phyloP scores from a whole-genome alignment of 1,140 invertebrate genomes.

The Propsilocerus akamusi region DNA sequence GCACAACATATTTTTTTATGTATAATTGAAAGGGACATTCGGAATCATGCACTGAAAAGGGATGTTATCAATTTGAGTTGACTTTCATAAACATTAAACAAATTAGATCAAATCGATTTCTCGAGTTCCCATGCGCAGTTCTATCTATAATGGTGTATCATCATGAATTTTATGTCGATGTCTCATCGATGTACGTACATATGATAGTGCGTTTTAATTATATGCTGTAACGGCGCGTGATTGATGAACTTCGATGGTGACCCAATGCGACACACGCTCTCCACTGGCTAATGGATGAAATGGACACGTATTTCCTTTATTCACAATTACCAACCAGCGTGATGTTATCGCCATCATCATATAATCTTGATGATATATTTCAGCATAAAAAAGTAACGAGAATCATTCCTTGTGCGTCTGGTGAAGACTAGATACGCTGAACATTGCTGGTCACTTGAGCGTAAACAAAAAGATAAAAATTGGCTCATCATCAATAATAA shows the following conservation, averaged over 20 bases:
- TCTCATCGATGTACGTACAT: too few species aligned
- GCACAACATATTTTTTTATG: background rate
- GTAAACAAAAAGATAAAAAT: background rate
- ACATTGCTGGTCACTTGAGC: too few species aligned
- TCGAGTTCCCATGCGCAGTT: background rate
- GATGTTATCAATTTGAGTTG: background rate
- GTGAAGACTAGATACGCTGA: too few species aligned
- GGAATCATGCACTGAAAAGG: background rate
- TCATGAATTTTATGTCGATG: background rate
- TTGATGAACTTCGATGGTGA: background rate
- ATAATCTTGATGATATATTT: too few species aligned
- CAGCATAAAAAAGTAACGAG: too few species aligned
- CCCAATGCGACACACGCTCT: too few species aligned
- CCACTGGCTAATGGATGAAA: background rate
- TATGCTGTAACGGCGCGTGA: background rate
- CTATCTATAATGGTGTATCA: background rate
- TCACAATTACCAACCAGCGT: too few species aligned
- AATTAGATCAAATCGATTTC: slow-evolving; percentile 2
- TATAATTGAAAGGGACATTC: slow-evolving; percentile 1
- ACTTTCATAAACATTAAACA: background rate
- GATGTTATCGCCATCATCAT: too few species aligned
- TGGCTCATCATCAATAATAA: slow-evolving; percentile 3
- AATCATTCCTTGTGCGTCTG: too few species aligned
- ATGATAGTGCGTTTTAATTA: too few species aligned
- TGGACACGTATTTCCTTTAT: background rate